Percentiles rank a stretch among this genome's conserved stretches.
These are phyloP conservation scores for Cryptoblepharus egeriae DNA, from an alignment of 2,797 vertebrate genomes.

Conservation along the genomic window DNA sequence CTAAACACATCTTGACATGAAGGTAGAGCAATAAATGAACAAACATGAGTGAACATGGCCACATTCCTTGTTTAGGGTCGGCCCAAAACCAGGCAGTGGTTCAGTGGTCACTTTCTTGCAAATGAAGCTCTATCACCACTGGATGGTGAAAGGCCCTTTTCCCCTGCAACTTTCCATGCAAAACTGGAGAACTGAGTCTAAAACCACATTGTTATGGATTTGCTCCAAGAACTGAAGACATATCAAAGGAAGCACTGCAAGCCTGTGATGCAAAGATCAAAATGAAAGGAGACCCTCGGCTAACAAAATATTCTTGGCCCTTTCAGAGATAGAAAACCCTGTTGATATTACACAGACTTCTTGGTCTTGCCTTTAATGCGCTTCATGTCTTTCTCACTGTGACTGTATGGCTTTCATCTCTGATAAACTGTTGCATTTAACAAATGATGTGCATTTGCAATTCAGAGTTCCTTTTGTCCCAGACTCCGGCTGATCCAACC, in stretches of 20 bases:
- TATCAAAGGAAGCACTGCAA: constrained; percentile 38
- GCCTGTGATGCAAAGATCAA: constrained; percentile 40
- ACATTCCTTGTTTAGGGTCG: not conserved
- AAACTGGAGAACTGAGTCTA: not conserved
- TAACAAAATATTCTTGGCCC: constrained; percentile 61
- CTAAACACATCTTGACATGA: no score
- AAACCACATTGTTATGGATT: not conserved
- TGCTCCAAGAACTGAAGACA: constrained; percentile 49
- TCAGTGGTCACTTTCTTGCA: not conserved
- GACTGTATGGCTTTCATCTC: constrained; percentile 69
- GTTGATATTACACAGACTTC: constrained; percentile 50
- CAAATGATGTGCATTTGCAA: constrained; percentile 44
- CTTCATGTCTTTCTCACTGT: constrained; percentile 62
- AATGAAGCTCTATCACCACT: not conserved
- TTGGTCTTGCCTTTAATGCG: constrained; percentile 61
- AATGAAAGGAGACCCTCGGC: constrained; percentile 58
- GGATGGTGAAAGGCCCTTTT: no score
- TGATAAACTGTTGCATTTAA: constrained; percentile 63
- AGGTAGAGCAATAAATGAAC: no score
- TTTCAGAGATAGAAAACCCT: constrained; percentile 66
- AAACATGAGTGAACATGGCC: no score
- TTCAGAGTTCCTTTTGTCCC: constrained; percentile 44
- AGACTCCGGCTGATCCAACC: not conserved
- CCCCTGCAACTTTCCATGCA: not conserved
- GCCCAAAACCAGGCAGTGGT: not conserved